Evolutionary conservation across 2,797 vertebrate genomes (phyloP), one percentile per base, ranked within the genome.

Genomic region (Girardinus metallicus): DNA sequence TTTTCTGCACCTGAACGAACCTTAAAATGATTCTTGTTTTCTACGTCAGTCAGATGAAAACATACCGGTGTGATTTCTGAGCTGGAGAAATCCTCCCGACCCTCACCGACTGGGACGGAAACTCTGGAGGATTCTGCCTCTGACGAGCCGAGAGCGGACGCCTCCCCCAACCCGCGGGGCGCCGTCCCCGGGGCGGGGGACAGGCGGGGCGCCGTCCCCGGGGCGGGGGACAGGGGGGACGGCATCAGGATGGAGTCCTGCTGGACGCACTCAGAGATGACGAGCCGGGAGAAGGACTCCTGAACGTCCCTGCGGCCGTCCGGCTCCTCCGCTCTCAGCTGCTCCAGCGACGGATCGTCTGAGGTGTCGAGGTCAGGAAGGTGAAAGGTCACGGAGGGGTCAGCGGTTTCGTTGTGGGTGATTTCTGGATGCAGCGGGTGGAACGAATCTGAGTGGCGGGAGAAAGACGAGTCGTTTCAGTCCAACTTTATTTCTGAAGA

Each of bases 381-480:
- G 70, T 88, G 82, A 78, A 93, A 91, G 34, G 8, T 87, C 75
- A 80, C 16, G 10, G 91, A 88, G 53, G 57, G 46, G 66, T 94
- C 87, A 0, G 85, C 76, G 0, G 73, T 90, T 41, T 96, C 92
- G 0, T 94, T 96, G 62, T 94, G 88, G 11, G 96, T 92, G 76
- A 91, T 83, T 77, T 97, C 96, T 8, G 95, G 88, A 23, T 88
- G 90, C 41, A 97, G 92, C 0, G 88, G 85, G 44, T 94, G 94
- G 83, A 97, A 97, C 6, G 94, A 95, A 29, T 95, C 94, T 21
- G 95, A 94, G 73, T 85, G 39, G 39, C 43, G 23, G 26, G 16
- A 64, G 7, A 66, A 11, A 68, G 36, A 41, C 9, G 11, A 23
- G 23, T 41, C 3, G 3, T 23, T 68, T 70, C 26, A 70, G 39